A percentile compares a stretch with the other conserved stretches of the same genome.
These are phyloP conservation scores for Psittacara wagleri DNA, from an alignment of 2,113 vertebrate species.

Conservation along the genomic window DNA sequence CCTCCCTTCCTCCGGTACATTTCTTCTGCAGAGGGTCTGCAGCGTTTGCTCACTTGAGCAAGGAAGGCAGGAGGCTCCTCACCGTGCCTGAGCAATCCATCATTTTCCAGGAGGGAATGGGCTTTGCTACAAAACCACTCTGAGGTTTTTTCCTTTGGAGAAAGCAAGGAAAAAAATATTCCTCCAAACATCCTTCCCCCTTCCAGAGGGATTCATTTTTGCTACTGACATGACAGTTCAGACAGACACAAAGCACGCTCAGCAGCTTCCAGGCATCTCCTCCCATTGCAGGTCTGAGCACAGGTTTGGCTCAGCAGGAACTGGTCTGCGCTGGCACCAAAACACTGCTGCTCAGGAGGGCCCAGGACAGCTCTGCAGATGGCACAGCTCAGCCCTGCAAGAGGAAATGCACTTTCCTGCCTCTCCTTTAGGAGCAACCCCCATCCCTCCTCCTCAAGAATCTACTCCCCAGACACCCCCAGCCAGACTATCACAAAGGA, in stretches of 20 bases:
- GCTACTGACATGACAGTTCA: accelerated
- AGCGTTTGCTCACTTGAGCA: accelerated
- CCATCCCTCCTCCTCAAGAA: not conserved
- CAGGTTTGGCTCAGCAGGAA: not conserved
- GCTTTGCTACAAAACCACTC: not conserved
- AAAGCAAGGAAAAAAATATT: not conserved
- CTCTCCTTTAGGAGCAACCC: not conserved
- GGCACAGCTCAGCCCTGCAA: not conserved
- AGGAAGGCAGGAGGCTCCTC: not conserved
- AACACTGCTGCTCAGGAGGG: accelerated
- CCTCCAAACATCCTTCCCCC: not conserved
- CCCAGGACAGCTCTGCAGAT: not conserved
- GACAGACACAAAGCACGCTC: not conserved
- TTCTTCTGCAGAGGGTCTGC: not conserved
- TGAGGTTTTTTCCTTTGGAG: accelerated
- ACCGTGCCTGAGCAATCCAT: not conserved
- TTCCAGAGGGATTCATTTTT: not conserved
- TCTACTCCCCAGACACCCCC: not conserved
- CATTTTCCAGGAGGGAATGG: not conserved
- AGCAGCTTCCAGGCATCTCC: not conserved
- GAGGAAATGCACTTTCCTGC: not conserved
- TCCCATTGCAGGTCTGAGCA: accelerated
- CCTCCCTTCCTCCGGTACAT: not conserved
- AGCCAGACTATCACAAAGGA: not conserved
- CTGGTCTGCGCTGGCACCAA: not conserved